Percentiles rank a stretch among this genome's conserved stretches.
phyloP scores from a whole-genome alignment of 2,888 invertebrate genomes.

The Patella ulyssiponensis region DNA sequence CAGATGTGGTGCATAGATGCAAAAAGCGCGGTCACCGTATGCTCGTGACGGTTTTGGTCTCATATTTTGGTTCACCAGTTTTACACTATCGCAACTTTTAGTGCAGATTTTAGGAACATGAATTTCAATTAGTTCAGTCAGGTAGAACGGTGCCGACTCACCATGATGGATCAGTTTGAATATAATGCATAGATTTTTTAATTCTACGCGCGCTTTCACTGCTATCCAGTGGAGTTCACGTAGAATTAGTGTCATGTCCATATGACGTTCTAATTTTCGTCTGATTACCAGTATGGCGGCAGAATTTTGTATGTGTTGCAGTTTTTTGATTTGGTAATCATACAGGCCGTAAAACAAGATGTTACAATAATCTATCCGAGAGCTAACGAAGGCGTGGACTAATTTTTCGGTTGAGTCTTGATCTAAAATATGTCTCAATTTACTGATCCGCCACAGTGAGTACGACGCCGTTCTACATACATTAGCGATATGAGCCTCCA shows the following conservation, averaged over 20 bases:
- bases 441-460: conserved; percentile 1
- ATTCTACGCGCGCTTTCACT: not conserved
- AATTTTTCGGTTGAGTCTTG: not conserved
- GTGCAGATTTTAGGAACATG: not conserved
- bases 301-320: conserved; percentile 16
- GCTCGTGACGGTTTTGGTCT: not conserved
- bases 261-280: not conserved
- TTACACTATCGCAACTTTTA: not conserved
- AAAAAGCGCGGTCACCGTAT: not conserved
- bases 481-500: not conserved
- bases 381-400: not conserved
- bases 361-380: conserved; percentile 13
- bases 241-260: conserved; percentile 4
- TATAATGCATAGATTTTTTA: not conserved
- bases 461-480: not conserved
- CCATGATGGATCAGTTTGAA: not conserved
- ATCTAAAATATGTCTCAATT: not conserved
- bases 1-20: not conserved
- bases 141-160: not conserved
- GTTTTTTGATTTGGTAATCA: not conserved
- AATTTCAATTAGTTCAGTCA: not conserved
- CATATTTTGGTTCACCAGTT: not conserved
- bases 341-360: not conserved
- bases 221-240: conserved; percentile 12
- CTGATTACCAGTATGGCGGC: conserved; percentile 1